These are phyloP conservation scores for Tapirus terrestris DNA, from an alignment of 2,113 vertebrate genomes.

Conservation along the genomic window DNA sequence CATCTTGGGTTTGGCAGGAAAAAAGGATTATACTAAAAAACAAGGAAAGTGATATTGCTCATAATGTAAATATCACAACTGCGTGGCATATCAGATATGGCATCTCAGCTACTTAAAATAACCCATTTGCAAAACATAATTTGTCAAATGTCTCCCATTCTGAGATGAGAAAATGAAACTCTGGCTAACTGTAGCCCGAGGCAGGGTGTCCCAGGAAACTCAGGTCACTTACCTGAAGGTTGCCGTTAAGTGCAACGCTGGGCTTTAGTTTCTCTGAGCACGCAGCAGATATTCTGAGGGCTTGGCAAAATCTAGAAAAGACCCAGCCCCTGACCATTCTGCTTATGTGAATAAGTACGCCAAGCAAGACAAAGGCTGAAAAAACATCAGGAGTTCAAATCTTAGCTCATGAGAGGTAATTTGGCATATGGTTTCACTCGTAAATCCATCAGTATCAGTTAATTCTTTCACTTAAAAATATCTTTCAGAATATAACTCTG, in stretches of 20 bases:
- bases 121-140: background rate
- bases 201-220: background rate
- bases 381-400: slow-evolving; percentile 22
- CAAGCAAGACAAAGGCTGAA: background rate
- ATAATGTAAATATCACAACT: slow-evolving; percentile 22
- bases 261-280: background rate
- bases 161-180: background rate
- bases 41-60: background rate
- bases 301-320: background rate
- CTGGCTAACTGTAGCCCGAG: background rate
- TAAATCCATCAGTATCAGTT: slow-evolving; percentile 24
- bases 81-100: background rate
- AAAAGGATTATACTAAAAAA: background rate
- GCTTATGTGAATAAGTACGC: background rate
- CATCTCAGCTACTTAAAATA: slow-evolving; percentile 1
- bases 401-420: background rate
- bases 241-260: background rate
- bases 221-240: background rate
- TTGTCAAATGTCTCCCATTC: background rate
- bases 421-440: slow-evolving; percentile 47
- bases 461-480: slow-evolving; percentile 52
- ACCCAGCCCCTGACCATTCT: background rate
- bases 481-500: background rate
- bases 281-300: background rate
- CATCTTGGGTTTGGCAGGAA: background rate